A percentile compares a stretch with the other conserved stretches of the same genome.
Evolutionary conservation across 2,797 vertebrate species (phyloP).

Genomic region (Alcedo quadribrachys): DNA sequence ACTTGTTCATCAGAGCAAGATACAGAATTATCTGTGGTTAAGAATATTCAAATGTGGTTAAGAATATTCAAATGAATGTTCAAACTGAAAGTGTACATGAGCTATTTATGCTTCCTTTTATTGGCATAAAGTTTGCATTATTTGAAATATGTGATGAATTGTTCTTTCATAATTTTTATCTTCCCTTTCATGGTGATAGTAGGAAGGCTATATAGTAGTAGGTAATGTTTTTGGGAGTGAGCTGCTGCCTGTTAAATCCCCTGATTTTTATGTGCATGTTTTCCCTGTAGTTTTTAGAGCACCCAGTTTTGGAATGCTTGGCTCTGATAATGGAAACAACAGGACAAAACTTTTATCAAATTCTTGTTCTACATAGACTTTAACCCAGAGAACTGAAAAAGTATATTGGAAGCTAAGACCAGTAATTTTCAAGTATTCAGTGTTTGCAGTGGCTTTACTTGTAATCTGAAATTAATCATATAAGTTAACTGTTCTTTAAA

Average conservation of each 20-base stretch:
- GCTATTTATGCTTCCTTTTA: background rate
- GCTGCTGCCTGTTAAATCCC: background rate
- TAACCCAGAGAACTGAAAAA: background rate
- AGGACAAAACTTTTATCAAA: background rate
- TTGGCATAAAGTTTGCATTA: background rate
- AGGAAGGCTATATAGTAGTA: background rate
- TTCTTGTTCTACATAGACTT: background rate
- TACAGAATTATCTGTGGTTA: background rate
- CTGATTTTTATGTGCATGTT: background rate
- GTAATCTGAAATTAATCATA: background rate
- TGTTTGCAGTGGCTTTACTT: background rate
- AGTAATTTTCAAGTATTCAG: background rate
- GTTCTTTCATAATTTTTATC: background rate
- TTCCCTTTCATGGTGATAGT: background rate
- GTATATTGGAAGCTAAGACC: background rate
- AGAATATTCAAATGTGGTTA: background rate
- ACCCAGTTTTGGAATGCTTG: background rate
- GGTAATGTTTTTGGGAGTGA: background rate
- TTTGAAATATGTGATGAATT: background rate
- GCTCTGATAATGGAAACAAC: background rate
- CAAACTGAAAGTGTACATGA: background rate
- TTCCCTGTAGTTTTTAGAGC: background rate
- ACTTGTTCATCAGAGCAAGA: background rate
- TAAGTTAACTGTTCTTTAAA: background rate
- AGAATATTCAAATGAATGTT: background rate